phyloP scores from a whole-genome alignment of 2,888 invertebrate genomes.

The Galeopsomyia nigrocyanea region DNA sequence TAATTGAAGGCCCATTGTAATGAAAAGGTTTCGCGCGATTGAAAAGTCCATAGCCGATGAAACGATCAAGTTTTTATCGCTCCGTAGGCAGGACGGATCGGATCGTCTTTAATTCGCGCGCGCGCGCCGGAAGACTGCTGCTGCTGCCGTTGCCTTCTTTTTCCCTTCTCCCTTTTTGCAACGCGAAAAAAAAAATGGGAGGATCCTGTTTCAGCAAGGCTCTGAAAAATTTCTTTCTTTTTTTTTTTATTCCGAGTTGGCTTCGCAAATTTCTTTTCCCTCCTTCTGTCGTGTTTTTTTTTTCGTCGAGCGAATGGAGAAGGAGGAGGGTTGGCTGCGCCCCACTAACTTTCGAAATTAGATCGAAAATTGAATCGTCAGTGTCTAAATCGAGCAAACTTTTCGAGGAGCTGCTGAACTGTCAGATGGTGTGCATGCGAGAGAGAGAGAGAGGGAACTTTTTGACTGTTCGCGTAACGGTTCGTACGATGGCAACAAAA shows the following conservation, averaged over 20 bases:
- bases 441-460: too few species aligned
- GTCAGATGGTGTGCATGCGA: background rate
- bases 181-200: conserved; percentile 27
- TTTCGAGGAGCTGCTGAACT: conserved; percentile 16
- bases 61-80: conserved; percentile 48
- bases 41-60: conserved; percentile 47
- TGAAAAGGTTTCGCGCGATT: conserved; percentile 44
- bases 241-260: conserved; percentile 10
- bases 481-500: too few species aligned
- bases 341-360: conserved; percentile 33
- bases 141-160: conserved; percentile 15
- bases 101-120: conserved; percentile 43
- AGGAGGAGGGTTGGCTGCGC: background rate
- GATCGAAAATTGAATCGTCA: conserved; percentile 44
- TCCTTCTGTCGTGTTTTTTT: background rate
- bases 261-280: background rate
- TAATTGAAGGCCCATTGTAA: conserved; percentile 44
- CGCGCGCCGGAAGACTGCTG: conserved; percentile 22
- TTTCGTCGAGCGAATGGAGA: background rate
- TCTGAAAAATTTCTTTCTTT: too few species aligned
- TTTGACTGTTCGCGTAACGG: too few species aligned
- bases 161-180: background rate
- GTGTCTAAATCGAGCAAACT: conserved; percentile 7
- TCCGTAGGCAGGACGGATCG: conserved; percentile 10
- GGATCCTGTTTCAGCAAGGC: conserved; percentile 32